Conservation (phyloP, 2,797 vertebrate species). For the Gymnocypris eckloni region DNA sequence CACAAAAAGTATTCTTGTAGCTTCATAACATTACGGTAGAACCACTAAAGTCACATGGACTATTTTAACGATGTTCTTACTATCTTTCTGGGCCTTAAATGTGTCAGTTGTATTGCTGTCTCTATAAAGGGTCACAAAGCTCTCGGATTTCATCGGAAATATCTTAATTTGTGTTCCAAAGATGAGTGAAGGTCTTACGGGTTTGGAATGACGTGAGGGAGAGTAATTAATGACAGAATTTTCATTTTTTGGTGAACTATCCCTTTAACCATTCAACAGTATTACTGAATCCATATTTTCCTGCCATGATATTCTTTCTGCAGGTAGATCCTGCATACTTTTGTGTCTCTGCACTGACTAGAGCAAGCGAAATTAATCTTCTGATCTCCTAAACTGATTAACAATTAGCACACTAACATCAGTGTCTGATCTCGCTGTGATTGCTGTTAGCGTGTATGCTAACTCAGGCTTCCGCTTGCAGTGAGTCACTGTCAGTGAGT, state of each 20-base stretch:
- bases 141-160: background rate
- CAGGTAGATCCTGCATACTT: background rate
- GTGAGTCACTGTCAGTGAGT: constrained; percentile 29
- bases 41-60: no score
- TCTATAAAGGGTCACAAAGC: background rate
- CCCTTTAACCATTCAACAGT: background rate
- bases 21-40: no score
- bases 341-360: background rate
- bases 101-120: background rate
- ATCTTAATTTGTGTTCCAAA: background rate
- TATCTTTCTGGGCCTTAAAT: background rate
- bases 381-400: constrained; percentile 44
- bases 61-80: background rate
- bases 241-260: background rate
- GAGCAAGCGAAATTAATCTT: constrained; percentile 14
- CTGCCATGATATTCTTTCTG: background rate
- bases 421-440: constrained; percentile 1
- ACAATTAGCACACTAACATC: constrained; percentile 20
- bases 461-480: constrained; percentile 32
- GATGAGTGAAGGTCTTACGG: background rate
- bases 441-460: constrained; percentile 14
- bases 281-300: background rate
- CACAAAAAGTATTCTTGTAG: background rate
- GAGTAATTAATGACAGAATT: background rate
- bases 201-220: no score